A percentile compares a stretch with the other conserved stretches of the same genome.
These are phyloP conservation scores for Lepisosteus osseus DNA, from an alignment of 2,113 vertebrate genomes.

Conservation along the genomic window DNA sequence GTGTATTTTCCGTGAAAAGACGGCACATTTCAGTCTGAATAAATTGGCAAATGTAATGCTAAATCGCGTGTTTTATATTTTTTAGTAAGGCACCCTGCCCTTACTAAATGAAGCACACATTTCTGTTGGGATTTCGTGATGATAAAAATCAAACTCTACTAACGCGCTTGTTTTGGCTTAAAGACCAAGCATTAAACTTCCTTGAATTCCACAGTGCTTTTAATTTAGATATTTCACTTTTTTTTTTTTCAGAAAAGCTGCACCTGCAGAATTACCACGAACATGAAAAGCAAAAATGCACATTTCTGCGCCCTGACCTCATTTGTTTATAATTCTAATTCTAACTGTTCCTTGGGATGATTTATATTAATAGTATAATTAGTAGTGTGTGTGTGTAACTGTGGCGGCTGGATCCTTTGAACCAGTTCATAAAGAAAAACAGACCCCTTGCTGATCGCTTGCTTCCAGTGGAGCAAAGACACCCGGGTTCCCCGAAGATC, in stretches of 20 bases:
- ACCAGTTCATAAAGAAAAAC: conserved; percentile 29
- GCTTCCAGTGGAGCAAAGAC: conserved; percentile 49
- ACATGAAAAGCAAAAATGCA: conserved; percentile 55
- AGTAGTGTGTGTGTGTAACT: conserved; percentile 30
- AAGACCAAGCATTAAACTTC: conserved; percentile 44
- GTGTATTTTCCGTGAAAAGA: too few species aligned
- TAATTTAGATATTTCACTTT: conserved; percentile 54
- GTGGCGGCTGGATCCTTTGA: conserved; percentile 37
- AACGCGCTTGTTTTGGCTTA: conserved; percentile 52
- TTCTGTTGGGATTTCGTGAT: conserved; percentile 50
- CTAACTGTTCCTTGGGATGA: conserved; percentile 56
- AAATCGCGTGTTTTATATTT: too few species aligned
- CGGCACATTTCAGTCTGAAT: too few species aligned
- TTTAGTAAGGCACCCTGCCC: too few species aligned
- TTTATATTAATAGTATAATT: conserved; percentile 58
- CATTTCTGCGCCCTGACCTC: conserved; percentile 59
- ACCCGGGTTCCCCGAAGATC: conserved; percentile 56
- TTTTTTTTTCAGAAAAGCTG: conserved; percentile 36
- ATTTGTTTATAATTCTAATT: conserved; percentile 64
- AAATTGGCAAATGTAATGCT: too few species aligned
- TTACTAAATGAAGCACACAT: conserved; percentile 27
- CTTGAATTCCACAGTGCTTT: conserved; percentile 55
- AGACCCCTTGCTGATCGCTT: conserved; percentile 29
- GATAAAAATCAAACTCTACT: conserved; percentile 65
- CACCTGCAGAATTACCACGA: conserved; percentile 64